Percentiles rank a stretch among this genome's conserved stretches.
Evolutionary conservation across 2,888 invertebrate species (phyloP).

Genomic region (Drosophila ezoana): DNA sequence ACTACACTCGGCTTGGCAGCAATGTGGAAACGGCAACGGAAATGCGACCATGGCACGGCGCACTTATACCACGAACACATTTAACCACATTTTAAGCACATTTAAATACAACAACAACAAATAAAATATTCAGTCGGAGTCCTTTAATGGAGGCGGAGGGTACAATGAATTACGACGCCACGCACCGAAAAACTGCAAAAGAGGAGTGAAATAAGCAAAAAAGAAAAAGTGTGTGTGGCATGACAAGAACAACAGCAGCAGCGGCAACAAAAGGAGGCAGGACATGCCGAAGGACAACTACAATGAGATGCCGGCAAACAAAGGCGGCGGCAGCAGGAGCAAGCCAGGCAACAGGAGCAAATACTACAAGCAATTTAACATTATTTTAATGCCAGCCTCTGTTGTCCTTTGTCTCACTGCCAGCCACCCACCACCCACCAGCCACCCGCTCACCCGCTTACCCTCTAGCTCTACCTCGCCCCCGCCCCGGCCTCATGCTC

Average conservation of each 20-base stretch:
- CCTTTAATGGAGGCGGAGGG: slow-evolving; percentile 36
- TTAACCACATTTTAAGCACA: slow-evolving; percentile 71
- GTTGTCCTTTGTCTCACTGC: slow-evolving; percentile 57
- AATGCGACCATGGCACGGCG: slow-evolving; percentile 42
- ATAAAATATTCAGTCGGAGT: slow-evolving; percentile 45
- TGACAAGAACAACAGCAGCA: slow-evolving; percentile 41
- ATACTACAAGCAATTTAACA: slow-evolving; percentile 71
- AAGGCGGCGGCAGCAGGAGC: slow-evolving; percentile 35
- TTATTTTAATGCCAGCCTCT: slow-evolving; percentile 67
- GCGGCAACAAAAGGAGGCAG: slow-evolving; percentile 33
- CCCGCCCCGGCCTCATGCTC: not conserved
- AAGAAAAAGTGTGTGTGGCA: slow-evolving; percentile 30
- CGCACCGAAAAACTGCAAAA: slow-evolving; percentile 52
- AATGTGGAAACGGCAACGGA: slow-evolving; percentile 35
- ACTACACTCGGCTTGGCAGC: slow-evolving; percentile 28
- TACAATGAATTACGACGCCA: slow-evolving; percentile 67
- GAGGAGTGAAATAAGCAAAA: slow-evolving; percentile 14
- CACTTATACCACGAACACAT: slow-evolving; percentile 45
- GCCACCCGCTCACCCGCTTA: no score
- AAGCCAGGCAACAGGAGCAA: slow-evolving; percentile 46
- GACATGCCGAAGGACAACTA: slow-evolving; percentile 64
- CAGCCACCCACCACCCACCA: not conserved
- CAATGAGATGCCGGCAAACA: slow-evolving; percentile 59
- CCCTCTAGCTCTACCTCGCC: not conserved
- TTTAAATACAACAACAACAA: slow-evolving; percentile 66